These are phyloP conservation scores for Lepidurus arcticus DNA, from an alignment of 1,140 invertebrate species.

Conservation along the genomic window DNA sequence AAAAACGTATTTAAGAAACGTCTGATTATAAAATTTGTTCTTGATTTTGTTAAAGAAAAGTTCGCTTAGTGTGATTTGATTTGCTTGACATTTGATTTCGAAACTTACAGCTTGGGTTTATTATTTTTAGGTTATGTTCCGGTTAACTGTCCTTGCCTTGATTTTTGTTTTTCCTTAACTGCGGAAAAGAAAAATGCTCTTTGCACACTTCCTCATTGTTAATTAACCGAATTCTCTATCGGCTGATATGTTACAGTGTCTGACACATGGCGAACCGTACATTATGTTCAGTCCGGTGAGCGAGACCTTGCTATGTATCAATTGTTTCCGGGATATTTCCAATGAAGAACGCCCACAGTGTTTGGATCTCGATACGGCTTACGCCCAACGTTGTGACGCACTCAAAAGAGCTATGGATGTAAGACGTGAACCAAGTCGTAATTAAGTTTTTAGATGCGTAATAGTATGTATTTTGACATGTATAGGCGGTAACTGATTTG, in stretches of 20 bases:
- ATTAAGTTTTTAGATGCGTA: not conserved
- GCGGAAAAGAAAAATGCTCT: not conserved
- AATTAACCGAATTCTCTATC: not conserved
- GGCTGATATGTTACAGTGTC: slow-evolving; percentile 49
- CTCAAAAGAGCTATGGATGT: slow-evolving; percentile 55
- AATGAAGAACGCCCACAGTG: slow-evolving; percentile 59
- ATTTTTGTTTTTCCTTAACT: not conserved
- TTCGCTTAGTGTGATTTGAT: not conserved
- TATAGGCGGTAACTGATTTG: slow-evolving; percentile 23
- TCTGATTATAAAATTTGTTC: no score
- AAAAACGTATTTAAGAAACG: slow-evolving; percentile 19
- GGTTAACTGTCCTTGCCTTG: not conserved
- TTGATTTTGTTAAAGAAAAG: not conserved
- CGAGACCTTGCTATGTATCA: slow-evolving; percentile 62
- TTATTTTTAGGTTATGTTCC: not conserved
- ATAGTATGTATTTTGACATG: not conserved
- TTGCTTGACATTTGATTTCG: not conserved
- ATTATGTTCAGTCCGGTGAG: slow-evolving; percentile 64
- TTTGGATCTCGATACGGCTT: slow-evolving; percentile 65
- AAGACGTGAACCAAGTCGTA: slow-evolving; percentile 35
- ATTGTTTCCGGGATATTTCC: slow-evolving; percentile 61
- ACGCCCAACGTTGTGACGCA: slow-evolving; percentile 59
- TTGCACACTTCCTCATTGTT: not conserved
- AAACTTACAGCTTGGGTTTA: not conserved
- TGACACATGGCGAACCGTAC: slow-evolving; percentile 60